Evolutionary conservation across 2,888 invertebrate species (phyloP), one percentile per base, ranked within the genome.

Genomic region (Sycophila texana): DNA sequence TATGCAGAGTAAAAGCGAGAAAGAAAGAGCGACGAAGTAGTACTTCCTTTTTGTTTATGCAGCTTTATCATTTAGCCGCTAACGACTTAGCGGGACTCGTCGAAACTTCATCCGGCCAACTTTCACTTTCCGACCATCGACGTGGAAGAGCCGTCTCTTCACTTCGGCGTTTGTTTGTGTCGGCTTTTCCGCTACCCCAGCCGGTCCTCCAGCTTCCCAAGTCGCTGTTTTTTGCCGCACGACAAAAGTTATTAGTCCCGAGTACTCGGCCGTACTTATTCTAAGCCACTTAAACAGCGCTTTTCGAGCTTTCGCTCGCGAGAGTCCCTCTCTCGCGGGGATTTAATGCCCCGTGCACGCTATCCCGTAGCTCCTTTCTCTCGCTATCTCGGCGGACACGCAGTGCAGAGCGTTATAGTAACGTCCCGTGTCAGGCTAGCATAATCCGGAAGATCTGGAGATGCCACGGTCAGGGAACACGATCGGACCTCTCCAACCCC

Each of bases 401-500:
- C 55, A 20, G 63, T 22, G 49, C 13, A 39, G 18, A 22, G 18
- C 76, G 60, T 77, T 80, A 81, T 83, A 85, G 84, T 83, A 83
- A 81, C 83, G 84, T 86, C 85, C 86, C 87, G 85, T 87, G 88
- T 88, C 86, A 86, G 85, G 83, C 81, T 83, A 84, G 85, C 84
- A 86, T 88, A 88, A 88, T 87, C 88, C 88, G 75, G 80, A 61
- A 86, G 86, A 88, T 87, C 85, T 86, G 83, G 86, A 87, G 84
- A 85, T 86, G 85, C 85, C 84, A 85, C 83, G 86, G 86, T 86
- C 86, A 85, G 87, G 86, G 86, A 88, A 89, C 88, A 88, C 86
- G 87, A 87, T 87, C 86, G 85, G 85, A 86, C 85, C 82, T 80
- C 75, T 58, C 83, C 53, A 60, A 80, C 82, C 79, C 77, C 79